Conservation (phyloP, 2,888 invertebrate species). For the Hypomecis atomaria region DNA sequence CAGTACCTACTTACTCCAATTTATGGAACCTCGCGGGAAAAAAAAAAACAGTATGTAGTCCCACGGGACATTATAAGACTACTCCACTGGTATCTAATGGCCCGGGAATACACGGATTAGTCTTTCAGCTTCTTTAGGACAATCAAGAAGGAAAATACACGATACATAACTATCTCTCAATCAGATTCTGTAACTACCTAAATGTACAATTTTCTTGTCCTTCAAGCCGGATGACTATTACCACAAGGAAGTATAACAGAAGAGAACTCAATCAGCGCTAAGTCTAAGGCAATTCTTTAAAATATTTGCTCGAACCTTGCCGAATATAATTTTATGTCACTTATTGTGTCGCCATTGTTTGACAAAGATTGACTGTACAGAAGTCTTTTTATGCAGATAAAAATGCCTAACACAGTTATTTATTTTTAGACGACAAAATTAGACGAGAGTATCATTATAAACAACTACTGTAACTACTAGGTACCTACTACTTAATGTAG, state of each 20-base stretch:
- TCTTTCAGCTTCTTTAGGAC: too few relatives aligned
- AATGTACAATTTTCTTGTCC: background rate
- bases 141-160: too few relatives aligned
- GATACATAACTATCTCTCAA: too few relatives aligned
- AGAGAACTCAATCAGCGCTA: slow-evolving; percentile 34
- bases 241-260: slow-evolving; percentile 23
- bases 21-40: too few relatives aligned
- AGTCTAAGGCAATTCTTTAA: slow-evolving; percentile 50
- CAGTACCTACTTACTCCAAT: too few relatives aligned
- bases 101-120: too few relatives aligned
- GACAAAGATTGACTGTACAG: slow-evolving; percentile 43
- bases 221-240: slow-evolving; percentile 17
- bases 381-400: slow-evolving; percentile 11
- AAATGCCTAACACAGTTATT: background rate
- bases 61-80: too few relatives aligned
- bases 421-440: background rate
- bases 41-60: too few relatives aligned
- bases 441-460: too few relatives aligned
- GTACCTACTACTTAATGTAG: too few relatives aligned
- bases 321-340: slow-evolving; percentile 58
- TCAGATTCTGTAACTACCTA: background rate
- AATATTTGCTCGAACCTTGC: slow-evolving; percentile 59
- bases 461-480: too few relatives aligned
- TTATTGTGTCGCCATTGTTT: slow-evolving; percentile 49
- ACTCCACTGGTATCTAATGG: too few relatives aligned